Conservation (phyloP, 2,113 vertebrate genomes). For the Galemys pyrenaicus region DNA sequence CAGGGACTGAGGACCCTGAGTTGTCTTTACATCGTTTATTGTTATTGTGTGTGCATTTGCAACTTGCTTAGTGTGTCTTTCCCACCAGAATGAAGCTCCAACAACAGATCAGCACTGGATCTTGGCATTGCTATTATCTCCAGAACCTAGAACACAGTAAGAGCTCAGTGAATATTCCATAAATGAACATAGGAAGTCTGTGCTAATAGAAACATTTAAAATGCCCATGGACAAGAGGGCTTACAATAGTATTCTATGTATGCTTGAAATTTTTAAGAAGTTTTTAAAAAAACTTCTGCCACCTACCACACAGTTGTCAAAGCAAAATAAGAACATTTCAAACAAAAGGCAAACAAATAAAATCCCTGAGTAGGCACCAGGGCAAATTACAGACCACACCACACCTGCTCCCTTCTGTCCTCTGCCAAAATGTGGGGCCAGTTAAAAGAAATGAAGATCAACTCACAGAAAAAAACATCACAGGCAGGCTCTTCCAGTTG, state of each 20-base stretch:
- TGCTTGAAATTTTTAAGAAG: neutral
- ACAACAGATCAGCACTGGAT: neutral
- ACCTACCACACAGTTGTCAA: neutral
- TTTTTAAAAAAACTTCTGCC: neutral
- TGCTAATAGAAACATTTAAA: neutral
- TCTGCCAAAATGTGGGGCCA: neutral
- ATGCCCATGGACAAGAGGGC: neutral
- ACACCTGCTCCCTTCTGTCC: neutral
- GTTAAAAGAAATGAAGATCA: neutral
- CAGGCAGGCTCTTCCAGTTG: neutral
- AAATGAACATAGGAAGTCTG: neutral
- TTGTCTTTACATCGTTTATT: neutral
- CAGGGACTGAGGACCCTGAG: neutral
- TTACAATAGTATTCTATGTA: neutral
- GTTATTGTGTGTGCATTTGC: neutral
- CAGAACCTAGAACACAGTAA: neutral
- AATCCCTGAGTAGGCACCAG: neutral
- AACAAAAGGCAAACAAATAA: neutral
- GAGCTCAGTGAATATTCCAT: neutral
- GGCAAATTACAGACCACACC: neutral
- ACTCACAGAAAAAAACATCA: neutral
- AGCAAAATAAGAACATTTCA: constrained; percentile 47
- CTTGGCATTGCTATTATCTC: neutral
- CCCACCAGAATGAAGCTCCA: neutral
- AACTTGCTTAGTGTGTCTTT: neutral